Percentiles rank a stretch among this genome's conserved stretches.
phyloP scores from a whole-genome alignment of 2,888 invertebrate species.

The Noctua comes region DNA sequence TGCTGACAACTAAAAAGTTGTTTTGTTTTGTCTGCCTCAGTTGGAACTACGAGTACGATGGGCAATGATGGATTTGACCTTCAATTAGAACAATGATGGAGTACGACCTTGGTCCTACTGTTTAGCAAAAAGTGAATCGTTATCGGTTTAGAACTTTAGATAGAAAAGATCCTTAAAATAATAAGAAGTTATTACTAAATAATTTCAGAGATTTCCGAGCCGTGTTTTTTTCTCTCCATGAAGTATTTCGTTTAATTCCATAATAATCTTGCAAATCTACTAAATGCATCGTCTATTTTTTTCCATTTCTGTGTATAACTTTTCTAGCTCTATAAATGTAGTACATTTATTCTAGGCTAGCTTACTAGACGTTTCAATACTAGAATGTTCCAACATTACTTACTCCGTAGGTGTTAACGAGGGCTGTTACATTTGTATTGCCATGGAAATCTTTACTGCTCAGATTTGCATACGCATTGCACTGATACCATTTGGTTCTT shows the following conservation, averaged over 20 bases:
- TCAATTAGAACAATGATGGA: background rate
- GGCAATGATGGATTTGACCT: background rate
- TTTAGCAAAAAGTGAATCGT: background rate
- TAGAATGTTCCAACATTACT: constrained; percentile 31
- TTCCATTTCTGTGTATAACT: background rate
- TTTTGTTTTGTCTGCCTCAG: background rate
- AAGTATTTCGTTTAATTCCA: background rate
- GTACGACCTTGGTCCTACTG: too few relatives aligned
- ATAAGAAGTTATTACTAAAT: background rate
- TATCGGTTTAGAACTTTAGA: background rate
- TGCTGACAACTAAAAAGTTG: constrained; percentile 9
- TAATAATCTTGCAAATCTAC: background rate
- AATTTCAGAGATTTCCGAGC: background rate
- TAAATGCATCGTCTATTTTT: background rate
- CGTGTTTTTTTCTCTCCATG: background rate
- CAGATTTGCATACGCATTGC: constrained; percentile 54
- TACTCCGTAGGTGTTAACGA: constrained; percentile 48
- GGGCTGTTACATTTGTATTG: constrained; percentile 48
- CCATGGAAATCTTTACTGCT: constrained; percentile 45
- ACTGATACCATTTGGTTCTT: constrained; percentile 45
- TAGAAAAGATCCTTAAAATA: background rate
- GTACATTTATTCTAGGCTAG: constrained; percentile 10
- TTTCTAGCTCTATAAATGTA: background rate
- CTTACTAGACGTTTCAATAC: constrained; percentile 33
- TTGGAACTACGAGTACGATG: background rate